A percentile compares a stretch with the other conserved stretches of the same genome.
Evolutionary conservation across 1,140 invertebrate genomes (phyloP).

Genomic region (Cydia amplana): DNA sequence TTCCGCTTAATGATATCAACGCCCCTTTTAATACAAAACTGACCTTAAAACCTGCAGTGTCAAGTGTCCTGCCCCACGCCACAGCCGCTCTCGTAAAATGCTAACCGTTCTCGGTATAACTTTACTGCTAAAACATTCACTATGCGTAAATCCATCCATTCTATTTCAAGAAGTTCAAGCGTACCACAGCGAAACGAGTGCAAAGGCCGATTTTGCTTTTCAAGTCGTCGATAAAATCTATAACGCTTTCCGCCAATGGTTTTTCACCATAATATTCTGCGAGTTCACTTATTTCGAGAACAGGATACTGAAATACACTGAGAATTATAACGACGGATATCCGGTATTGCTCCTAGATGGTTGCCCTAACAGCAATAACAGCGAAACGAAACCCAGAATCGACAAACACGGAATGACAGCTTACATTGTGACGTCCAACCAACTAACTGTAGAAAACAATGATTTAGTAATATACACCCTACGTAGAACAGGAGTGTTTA

Average conservation of each 20-base stretch:
- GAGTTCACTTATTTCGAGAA: constrained; percentile 75
- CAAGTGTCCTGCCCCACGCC: constrained; percentile 32
- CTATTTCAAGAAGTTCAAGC: constrained; percentile 55
- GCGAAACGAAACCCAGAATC: constrained; percentile 60
- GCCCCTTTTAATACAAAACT: constrained; percentile 44
- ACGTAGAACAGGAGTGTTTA: constrained; percentile 64
- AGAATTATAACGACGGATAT: constrained; percentile 62
- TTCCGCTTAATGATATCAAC: constrained; percentile 55
- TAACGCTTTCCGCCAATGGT: constrained; percentile 70
- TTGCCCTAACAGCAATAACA: constrained; percentile 57
- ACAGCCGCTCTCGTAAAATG: constrained; percentile 51
- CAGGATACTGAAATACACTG: constrained; percentile 67
- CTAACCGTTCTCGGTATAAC: constrained; percentile 41
- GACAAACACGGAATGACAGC: constrained; percentile 66
- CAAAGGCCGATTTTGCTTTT: constrained; percentile 59
- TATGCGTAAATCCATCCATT: constrained; percentile 39
- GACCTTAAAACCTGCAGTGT: constrained; percentile 58
- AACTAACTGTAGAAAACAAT: constrained; percentile 55
- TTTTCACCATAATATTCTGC: constrained; percentile 69
- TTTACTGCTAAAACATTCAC: constrained; percentile 40
- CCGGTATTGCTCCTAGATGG: constrained; percentile 66
- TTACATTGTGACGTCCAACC: constrained; percentile 64
- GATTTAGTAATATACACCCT: constrained; percentile 61
- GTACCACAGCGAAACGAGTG: constrained; percentile 57
- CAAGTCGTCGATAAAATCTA: constrained; percentile 69